Conservation (phyloP, 2,113 vertebrate genomes). For the Lepidothrix coronata region DNA sequence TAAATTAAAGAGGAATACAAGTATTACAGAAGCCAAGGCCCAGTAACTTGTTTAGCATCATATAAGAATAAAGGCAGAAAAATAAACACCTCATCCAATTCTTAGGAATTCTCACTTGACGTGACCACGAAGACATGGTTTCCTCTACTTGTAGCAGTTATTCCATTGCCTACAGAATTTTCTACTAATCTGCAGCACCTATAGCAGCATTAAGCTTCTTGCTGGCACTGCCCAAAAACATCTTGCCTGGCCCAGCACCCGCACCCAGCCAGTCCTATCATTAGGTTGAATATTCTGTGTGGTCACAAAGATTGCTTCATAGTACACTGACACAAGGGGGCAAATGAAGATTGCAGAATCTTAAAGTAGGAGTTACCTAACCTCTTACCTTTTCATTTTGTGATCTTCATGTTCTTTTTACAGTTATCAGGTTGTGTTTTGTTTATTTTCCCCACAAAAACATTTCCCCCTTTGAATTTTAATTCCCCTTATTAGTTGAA, state of each 20-base stretch:
- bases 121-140: neutral
- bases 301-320: neutral
- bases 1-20: neutral
- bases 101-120: neutral
- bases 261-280: neutral
- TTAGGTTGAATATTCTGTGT: neutral
- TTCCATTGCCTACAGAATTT: neutral
- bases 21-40: neutral
- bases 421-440: neutral
- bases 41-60: neutral
- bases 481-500: neutral
- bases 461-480: neutral
- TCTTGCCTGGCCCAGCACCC: neutral
- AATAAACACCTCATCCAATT: neutral
- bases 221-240: neutral
- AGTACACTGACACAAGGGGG: slow-evolving; percentile 38
- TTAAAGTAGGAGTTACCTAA: neutral
- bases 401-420: neutral
- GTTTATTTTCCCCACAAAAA: fast-evolving
- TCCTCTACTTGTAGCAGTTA: neutral
- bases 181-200: neutral
- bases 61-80: neutral
- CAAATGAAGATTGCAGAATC: slow-evolving; percentile 32
- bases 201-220: neutral
- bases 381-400: neutral